Base-by-base conservation (phyloP, 2,113 vertebrate species). In the Odontophorus gujanensis region DNA sequence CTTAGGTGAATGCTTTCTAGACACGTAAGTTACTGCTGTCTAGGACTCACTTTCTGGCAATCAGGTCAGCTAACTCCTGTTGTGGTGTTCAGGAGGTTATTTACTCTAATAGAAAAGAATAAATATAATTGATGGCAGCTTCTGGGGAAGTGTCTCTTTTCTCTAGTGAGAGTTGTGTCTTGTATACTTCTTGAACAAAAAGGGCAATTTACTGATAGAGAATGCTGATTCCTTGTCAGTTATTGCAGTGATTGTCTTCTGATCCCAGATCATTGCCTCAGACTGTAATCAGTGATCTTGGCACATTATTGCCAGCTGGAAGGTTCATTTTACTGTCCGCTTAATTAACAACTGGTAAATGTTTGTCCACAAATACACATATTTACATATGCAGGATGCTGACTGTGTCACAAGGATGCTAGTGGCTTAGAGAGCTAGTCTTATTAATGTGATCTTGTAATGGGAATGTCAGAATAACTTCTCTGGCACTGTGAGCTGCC, bases 271-370 rank as follows among this genome's bases (percentile, higher is more conserved):
- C 30, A 40, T 13, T 40, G 12, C 40, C 40, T 40, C 40, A 40
- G 40, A 40, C 40, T 40, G 40, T 40, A 13, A 13, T 40, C 12
- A 40, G 40, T 14, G 7, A 71, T 90, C 82, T 77, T 66, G 85
- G 76, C 75, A 78, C 43, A 43, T 58, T 85, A 73, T 77, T 95
- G 28, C 79, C 73, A 91, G 90, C 85, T 81, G 73, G 93, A 85
- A 25, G 67, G 66, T 91, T 86, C 51, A n/a, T 85, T 92, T 93
- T 85, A 81, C 71, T 93, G 47, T 32, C 53, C 80, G 30, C 47
- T 95, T 96, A 81, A 81, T 96, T 95, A 93, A 66, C 36, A 82
- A 73, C 47, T 81, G 82, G 36, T 87, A 85, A 87, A 59, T 4
- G 14, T 38, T 74, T 87, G 81, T 67, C 80, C 87, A 68, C 50